Conservation (phyloP, 2,797 vertebrate genomes). For the Fringilla coelebs region DNA sequence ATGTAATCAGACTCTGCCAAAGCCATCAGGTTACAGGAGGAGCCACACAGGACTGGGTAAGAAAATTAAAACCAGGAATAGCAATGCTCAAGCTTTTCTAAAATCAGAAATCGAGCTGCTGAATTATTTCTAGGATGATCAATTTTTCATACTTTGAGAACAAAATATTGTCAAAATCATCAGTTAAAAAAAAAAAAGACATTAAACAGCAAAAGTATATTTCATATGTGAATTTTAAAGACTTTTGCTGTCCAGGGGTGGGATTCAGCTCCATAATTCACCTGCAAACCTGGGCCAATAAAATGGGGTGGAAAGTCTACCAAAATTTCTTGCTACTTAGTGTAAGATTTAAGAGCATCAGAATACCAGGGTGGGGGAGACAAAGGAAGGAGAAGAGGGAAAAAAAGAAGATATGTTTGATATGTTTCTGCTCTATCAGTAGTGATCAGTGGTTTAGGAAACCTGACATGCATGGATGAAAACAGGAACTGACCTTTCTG, state of each 20-base stretch:
- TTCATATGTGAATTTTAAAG: not conserved
- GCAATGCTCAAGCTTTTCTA: not conserved
- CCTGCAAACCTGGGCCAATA: not conserved
- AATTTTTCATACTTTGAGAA: not conserved
- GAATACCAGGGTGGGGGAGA: not conserved
- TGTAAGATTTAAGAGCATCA: not conserved
- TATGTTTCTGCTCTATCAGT: not conserved
- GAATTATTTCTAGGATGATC: not conserved
- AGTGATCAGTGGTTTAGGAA: not conserved
- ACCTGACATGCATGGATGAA: not conserved
- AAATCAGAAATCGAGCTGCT: not conserved
- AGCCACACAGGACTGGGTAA: not conserved
- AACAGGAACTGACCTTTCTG: not conserved
- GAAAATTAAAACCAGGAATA: not conserved
- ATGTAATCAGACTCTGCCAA: not conserved
- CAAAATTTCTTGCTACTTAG: not conserved
- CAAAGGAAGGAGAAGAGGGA: accelerated
- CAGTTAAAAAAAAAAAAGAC: not conserved
- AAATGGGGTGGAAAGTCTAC: not conserved
- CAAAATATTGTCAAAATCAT: not conserved
- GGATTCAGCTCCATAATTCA: not conserved
- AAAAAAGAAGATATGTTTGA: accelerated
- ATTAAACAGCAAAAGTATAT: not conserved
- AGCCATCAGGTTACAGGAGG: not conserved
- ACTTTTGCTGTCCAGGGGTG: not conserved